A percentile compares a stretch with the other conserved stretches of the same genome.
Evolutionary conservation across 2,888 invertebrate species (phyloP).

Genomic region (Rhorus exstirpatorius): DNA sequence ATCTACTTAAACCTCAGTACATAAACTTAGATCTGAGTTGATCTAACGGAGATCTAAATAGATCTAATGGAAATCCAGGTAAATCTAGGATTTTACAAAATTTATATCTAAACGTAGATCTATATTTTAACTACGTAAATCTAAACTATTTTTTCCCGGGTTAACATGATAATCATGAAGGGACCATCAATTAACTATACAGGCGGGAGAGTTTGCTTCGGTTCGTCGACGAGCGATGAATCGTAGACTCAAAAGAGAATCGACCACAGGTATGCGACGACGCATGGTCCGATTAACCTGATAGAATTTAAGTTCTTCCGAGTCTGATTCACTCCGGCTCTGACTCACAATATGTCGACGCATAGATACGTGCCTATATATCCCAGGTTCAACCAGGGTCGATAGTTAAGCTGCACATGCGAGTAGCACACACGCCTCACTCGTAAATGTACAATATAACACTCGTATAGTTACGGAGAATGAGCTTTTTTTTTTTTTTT

Average conservation of each 20-base stretch:
- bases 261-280: slow-evolving; percentile 77
- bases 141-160: no score
- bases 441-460: background rate
- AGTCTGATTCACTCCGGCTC: slow-evolving; percentile 61
- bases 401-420: slow-evolving; percentile 31
- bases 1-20: no score
- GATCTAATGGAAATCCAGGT: no score
- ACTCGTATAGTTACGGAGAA: background rate
- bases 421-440: slow-evolving; percentile 13
- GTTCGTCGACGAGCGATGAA: slow-evolving; percentile 74
- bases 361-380: slow-evolving; percentile 31
- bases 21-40: no score
- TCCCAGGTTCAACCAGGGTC: slow-evolving; percentile 3
- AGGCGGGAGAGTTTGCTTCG: slow-evolving; percentile 58
- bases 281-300: slow-evolving; percentile 71
- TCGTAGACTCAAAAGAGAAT: slow-evolving; percentile 74
- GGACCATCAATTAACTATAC: no score
- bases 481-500: slow-evolving; percentile 12
- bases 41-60: no score
- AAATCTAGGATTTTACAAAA: no score
- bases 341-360: slow-evolving; percentile 61
- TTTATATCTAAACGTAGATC: no score
- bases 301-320: slow-evolving; percentile 55
- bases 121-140: no score
- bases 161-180: no score